Conservation (phyloP, 2,888 invertebrate genomes). For the Acleris sparsana region DNA sequence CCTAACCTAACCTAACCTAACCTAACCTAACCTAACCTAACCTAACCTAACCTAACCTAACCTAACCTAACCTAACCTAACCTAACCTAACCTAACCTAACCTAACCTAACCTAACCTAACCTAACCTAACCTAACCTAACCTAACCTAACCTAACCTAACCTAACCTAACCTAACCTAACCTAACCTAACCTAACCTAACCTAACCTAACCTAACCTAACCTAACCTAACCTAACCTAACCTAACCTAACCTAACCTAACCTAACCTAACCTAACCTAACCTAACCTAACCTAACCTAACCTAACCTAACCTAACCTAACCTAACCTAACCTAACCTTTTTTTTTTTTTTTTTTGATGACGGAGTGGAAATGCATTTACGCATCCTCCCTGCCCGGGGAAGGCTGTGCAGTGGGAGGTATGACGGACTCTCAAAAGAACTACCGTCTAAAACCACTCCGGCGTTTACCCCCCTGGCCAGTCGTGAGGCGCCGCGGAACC, state of each 20-base stretch:
- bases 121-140: conserved; percentile 17
- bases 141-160: conserved; percentile 17
- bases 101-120: conserved; percentile 16
- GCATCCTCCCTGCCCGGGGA: too few species aligned
- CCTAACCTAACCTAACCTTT: conserved; percentile 19
- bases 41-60: conserved; percentile 18
- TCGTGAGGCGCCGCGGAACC: too few species aligned
- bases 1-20: conserved; percentile 21
- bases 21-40: conserved; percentile 17
- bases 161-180: conserved; percentile 21
- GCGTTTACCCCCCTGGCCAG: too few species aligned
- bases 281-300: conserved; percentile 20
- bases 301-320: conserved; percentile 16
- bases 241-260: conserved; percentile 16
- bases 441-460: too few species aligned
- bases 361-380: too few species aligned
- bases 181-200: conserved; percentile 18
- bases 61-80: conserved; percentile 19
- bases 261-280: conserved; percentile 20
- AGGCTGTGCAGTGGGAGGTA: too few species aligned
- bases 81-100: conserved; percentile 17
- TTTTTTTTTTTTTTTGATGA: too few species aligned
- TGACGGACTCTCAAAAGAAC: too few species aligned
- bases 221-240: conserved; percentile 20
- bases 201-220: conserved; percentile 21